Base-by-base conservation (phyloP, 1,140 invertebrate species). In the Subanguina moxae region DNA sequence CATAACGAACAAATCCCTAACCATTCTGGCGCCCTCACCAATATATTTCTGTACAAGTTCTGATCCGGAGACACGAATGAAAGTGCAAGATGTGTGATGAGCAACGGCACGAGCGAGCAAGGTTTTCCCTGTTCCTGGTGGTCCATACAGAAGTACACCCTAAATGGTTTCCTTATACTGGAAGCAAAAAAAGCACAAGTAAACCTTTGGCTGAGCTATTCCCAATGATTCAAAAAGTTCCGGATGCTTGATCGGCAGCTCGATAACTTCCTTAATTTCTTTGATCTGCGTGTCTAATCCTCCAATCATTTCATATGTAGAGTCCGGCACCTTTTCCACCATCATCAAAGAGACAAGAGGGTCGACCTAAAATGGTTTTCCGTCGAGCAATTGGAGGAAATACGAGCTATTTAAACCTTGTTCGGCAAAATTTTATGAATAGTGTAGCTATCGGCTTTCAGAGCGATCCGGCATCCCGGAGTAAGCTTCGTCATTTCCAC, bases 201-300 rank as follows among this genome's bases (percentile, higher is more conserved):
- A 87, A 48, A 68, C 67, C 67, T 98, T 99, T 0, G 96, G 96
- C 83, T 98, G 96, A 63, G 95, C 95, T 85, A 99, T 99, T 77
- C 96, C 95, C 43, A 98, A 86, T 25, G 95, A 94, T 87, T 98
- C 95, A 86, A 99, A 99, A 1, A 99, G 84, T 84, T 99, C 96
- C 1, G 96, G 96, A 88, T 99, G 96, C 85, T 99, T 99, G 0
- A 99, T 94, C 0, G 96, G 96, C 67, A 99, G 85, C 84, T 99
- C 96, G 84, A 99, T 99, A 0, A 99, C 96, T 85, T 99, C 96
- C 85, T 99, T 99, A 69, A 99, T 99, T 85, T 99, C 96, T 83
- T 98, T 98, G 69, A 99, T 99, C 85, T 99, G 95, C 82, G 97
- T 97, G 80, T 98, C 94, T 57, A 99, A 86, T 72, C 96, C 95